phyloP scores from a whole-genome alignment of 2,113 vertebrate genomes.

The Vireo altiloquus region DNA sequence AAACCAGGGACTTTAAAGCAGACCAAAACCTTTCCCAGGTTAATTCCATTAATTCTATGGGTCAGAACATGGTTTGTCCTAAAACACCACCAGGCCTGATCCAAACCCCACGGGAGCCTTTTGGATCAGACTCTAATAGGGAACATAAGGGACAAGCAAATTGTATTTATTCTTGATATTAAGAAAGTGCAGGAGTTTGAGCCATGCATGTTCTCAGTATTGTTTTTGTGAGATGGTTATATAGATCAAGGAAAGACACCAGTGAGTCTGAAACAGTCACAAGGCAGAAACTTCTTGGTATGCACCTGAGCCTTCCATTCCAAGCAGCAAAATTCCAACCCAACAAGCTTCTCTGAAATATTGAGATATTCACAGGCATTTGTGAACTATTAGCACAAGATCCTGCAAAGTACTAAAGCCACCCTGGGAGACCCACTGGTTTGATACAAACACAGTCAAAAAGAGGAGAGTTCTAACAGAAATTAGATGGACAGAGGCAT shows the following conservation, averaged over 20 bases:
- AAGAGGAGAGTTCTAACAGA: not conserved
- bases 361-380: not conserved
- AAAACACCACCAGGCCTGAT: not conserved
- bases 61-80: not conserved
- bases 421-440: not conserved
- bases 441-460: not conserved
- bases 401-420: not conserved
- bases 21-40: not conserved
- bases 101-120: not conserved
- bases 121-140: not conserved
- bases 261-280: not conserved
- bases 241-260: not conserved
- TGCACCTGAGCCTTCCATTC: not conserved
- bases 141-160: not conserved
- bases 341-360: not conserved
- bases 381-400: not conserved
- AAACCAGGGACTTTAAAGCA: not conserved
- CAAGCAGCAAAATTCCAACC: not conserved
- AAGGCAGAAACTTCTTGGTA: not conserved
- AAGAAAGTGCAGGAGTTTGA: not conserved
- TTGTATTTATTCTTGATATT: not conserved
- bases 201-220: not conserved
- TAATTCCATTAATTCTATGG: not conserved
- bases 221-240: not conserved
- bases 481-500: not conserved